These are phyloP conservation scores for Silurus glanis DNA, from an alignment of 2,113 vertebrate genomes.

Conservation along the genomic window DNA sequence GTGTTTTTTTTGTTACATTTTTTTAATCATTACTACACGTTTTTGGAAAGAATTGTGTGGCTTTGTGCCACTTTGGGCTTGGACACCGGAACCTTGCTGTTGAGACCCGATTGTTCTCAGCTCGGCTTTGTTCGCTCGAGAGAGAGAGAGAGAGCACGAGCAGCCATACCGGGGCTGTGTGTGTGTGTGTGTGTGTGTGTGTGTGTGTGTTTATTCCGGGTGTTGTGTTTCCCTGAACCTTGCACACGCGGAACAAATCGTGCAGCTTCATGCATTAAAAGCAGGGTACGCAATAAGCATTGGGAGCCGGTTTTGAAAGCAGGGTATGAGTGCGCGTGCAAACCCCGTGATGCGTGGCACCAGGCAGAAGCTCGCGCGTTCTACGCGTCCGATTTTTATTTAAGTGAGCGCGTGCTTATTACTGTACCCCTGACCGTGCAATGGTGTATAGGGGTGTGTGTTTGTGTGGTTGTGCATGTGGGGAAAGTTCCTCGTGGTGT, in stretches of 20 bases:
- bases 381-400: background rate
- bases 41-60: background rate
- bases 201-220: constrained; percentile 57
- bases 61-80: background rate
- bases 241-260: constrained; percentile 48
- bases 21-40: background rate
- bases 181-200: background rate
- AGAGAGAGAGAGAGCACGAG: constrained; percentile 17
- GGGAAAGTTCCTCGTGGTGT: background rate
- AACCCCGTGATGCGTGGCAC: constrained; percentile 5
- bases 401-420: background rate
- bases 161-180: constrained; percentile 43
- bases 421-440: background rate
- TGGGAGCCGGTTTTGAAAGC: background rate
- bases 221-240: constrained; percentile 66
- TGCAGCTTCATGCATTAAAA: background rate
- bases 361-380: background rate
- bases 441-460: background rate
- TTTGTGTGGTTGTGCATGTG: background rate
- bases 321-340: background rate
- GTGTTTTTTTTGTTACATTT: too few species aligned
- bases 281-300: background rate
- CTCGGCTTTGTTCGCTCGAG: constrained; percentile 65
- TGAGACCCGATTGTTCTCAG: constrained; percentile 54
- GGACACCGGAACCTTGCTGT: background rate